These are phyloP conservation scores for Telenomus remus DNA, from an alignment of 1,140 invertebrate genomes.

Conservation along the genomic window DNA sequence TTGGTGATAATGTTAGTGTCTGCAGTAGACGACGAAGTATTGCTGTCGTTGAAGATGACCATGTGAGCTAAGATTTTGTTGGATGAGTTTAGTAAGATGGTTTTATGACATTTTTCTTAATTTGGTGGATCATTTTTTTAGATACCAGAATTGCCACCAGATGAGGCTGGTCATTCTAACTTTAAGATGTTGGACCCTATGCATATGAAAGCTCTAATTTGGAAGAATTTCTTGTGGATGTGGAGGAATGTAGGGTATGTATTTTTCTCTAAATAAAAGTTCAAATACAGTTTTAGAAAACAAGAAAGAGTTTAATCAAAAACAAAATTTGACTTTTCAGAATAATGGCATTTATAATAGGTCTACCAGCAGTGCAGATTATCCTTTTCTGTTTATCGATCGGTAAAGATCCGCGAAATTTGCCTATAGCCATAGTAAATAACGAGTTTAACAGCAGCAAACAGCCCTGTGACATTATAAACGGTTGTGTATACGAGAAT, in stretches of 20 bases:
- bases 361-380: constrained; percentile 93
- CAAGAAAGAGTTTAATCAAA: no score
- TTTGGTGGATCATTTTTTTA: constrained; percentile 1
- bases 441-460: constrained; percentile 82
- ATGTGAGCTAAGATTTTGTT: no score
- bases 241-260: constrained; percentile 91
- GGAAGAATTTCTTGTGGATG: constrained; percentile 94
- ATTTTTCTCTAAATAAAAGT: no score
- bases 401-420: constrained; percentile 89
- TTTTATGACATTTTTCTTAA: no score
- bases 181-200: constrained; percentile 80
- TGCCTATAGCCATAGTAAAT: constrained; percentile 91
- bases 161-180: constrained; percentile 66
- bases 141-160: constrained; percentile 66
- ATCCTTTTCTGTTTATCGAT: constrained; percentile 96
- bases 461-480: constrained; percentile 70
- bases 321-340: constrained; percentile 74
- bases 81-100: no score
- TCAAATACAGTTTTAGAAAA: no score
- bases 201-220: constrained; percentile 89
- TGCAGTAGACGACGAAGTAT: constrained; percentile 79
- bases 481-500: constrained; percentile 79
- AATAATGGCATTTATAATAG: constrained; percentile 92
- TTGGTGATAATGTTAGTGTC: constrained; percentile 88
- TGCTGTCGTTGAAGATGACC: constrained; percentile 73